Base-by-base conservation (phyloP, 2,888 invertebrate genomes). In the Hylaea fasciaria region DNA sequence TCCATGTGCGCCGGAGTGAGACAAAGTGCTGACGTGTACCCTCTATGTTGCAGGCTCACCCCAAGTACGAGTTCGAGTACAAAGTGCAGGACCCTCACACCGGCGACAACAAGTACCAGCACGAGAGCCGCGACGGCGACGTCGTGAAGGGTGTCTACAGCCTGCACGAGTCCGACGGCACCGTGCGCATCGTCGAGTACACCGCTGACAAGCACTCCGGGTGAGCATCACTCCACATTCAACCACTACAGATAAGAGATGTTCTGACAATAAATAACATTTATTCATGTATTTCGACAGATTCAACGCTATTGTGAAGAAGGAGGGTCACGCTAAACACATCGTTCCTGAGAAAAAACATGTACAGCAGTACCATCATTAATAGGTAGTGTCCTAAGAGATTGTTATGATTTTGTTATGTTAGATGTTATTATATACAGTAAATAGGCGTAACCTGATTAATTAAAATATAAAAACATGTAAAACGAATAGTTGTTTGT, bases 111-210 rank as follows among this genome's bases (percentile, higher is more conserved):
- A 93, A 93, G 79, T 86, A 85, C 66, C 93, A 93, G 70, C 81
- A 86, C 46, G 93, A 93, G 78, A 79, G 84, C 66, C 86, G 90
- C 59, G 91, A 93, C 80, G 94, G 94, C 8, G 91, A 94, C 71
- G 91, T 87, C 41, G 94, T 94, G 57, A 91, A 93, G 74, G 94
- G 94, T 40, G 52, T 91, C 71, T 94, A 94, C 78, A 86, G 85
- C 51, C 78, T 93, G 48, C 87, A 91, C 68, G 89, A 91, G 70
- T 83, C 70, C 40, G 72, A 85, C 61, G 91, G 91, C 63, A 87
- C 89, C 68, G 73, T 87, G 64, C 81, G 90, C 66, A 84, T 82
- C 48, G 91, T 91, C 39, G 84, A 89, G 70, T 91, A 91, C 75
- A 80, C 77, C 67, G 89, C 88, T 32, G 87, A 86, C 70, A 79